phyloP scores from a whole-genome alignment of 2,113 vertebrate genomes.

The Nothocercus nigrocapillus region DNA sequence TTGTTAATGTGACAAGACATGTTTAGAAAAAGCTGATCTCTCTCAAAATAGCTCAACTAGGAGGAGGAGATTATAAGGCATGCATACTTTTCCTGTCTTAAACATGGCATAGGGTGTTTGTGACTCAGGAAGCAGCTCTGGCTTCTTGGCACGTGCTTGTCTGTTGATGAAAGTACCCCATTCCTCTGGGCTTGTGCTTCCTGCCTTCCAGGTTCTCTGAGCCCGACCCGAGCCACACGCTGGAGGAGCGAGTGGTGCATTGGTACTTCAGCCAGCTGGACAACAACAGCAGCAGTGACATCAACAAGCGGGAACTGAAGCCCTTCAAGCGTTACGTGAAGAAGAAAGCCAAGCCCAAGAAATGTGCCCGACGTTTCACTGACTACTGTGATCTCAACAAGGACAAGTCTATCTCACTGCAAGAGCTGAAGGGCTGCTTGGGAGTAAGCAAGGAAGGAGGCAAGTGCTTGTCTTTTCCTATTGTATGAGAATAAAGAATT shows the following conservation, averaged over 20 bases:
- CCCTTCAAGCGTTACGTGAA: constrained; percentile 96
- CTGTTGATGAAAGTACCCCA: not conserved
- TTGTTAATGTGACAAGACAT: not conserved
- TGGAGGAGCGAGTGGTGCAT: constrained; percentile 96
- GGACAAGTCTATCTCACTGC: constrained; percentile 93
- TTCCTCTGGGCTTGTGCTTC: not conserved
- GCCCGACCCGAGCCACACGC: constrained; percentile 94
- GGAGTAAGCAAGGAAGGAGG: constrained; percentile 94
- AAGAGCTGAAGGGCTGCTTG: constrained; percentile 95
- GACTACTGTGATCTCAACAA: constrained; percentile 99
- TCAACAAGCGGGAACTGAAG: constrained; percentile 96
- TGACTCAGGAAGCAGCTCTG: not conserved
- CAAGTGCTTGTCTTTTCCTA: constrained; percentile 22
- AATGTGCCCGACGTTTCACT: constrained; percentile 93
- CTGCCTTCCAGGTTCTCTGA: constrained; percentile 88
- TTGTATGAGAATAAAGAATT: not conserved
- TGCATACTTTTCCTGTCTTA: not conserved
- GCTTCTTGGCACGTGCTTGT: not conserved
- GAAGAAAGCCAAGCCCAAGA: constrained; percentile 99
- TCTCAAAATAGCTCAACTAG: not conserved
- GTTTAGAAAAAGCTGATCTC: not conserved
- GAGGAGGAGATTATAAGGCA: not conserved
- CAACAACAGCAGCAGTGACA: constrained; percentile 92
- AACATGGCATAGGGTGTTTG: rapidly evolving
- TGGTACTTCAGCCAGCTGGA: constrained; percentile 98